phyloP scores from a whole-genome alignment of 2,888 invertebrate species.

The Phlogophora meticulosa region DNA sequence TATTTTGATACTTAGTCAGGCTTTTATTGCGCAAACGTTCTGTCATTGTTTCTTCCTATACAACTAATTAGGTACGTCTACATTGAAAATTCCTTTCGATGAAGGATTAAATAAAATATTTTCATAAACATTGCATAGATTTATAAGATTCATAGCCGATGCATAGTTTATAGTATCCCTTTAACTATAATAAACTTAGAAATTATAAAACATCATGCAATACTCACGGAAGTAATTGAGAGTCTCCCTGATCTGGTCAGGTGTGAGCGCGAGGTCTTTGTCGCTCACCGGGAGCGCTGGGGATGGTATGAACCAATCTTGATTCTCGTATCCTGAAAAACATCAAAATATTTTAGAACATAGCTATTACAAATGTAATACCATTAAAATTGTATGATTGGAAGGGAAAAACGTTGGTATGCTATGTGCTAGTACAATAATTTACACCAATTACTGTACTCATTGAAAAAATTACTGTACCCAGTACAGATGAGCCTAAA shows the following conservation, averaged over 20 bases:
- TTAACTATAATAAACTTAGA: neutral
- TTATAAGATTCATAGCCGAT: slow-evolving; percentile 29
- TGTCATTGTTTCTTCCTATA: neutral
- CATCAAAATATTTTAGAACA: slow-evolving; percentile 37
- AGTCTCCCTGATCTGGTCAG: slow-evolving; percentile 98
- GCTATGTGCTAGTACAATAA: slow-evolving; percentile 18
- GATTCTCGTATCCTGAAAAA: slow-evolving; percentile 96
- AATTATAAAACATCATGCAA: slow-evolving; percentile 12
- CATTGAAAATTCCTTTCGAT: neutral
- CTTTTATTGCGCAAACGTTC: neutral
- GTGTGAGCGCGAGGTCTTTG: slow-evolving; percentile 95
- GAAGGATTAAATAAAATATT: slow-evolving; percentile 2
- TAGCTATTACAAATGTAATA: neutral
- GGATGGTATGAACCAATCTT: slow-evolving; percentile 98
- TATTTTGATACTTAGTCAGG: neutral
- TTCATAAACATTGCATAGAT: neutral
- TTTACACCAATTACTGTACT: slow-evolving; percentile 48
- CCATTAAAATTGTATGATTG: neutral
- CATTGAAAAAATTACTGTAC: slow-evolving; percentile 63
- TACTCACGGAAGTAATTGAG: slow-evolving; percentile 99
- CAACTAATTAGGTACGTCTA: neutral
- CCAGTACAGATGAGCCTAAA: slow-evolving; percentile 36
- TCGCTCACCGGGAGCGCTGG: slow-evolving; percentile 95
- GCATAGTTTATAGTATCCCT: neutral
- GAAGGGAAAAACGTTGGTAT: slow-evolving; percentile 5